These are phyloP conservation scores for Psettodes erumei DNA, from an alignment of 2,113 vertebrate species.

Conservation along the genomic window DNA sequence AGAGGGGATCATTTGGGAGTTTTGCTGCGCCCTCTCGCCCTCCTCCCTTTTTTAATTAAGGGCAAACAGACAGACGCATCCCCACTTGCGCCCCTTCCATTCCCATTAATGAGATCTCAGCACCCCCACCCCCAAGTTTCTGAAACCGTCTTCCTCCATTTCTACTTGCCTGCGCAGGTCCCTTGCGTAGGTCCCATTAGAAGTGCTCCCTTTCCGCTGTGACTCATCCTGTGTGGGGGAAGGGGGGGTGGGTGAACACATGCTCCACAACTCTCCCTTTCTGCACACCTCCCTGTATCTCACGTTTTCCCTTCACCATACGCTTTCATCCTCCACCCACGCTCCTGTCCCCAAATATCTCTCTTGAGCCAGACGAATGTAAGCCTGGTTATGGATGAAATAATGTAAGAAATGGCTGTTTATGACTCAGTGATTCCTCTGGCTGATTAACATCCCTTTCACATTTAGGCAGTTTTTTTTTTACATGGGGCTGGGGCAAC, in stretches of 20 bases:
- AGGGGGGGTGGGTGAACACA: constrained; percentile 34
- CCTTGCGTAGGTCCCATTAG: constrained; percentile 47
- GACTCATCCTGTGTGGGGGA: constrained; percentile 29
- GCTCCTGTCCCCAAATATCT: constrained; percentile 54
- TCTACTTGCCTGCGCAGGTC: constrained; percentile 43
- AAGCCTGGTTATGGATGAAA: constrained; percentile 53
- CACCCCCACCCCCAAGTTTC: constrained; percentile 57
- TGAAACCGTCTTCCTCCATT: constrained; percentile 62
- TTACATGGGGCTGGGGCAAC: constrained; percentile 23
- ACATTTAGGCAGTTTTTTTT: constrained; percentile 43
- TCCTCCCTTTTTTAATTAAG: constrained; percentile 65
- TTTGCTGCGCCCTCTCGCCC: constrained; percentile 30
- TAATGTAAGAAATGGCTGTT: constrained; percentile 17
- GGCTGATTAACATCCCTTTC: constrained; percentile 35
- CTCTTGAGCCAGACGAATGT: constrained; percentile 59
- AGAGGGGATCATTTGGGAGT: constrained; percentile 62
- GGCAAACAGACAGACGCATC: constrained; percentile 45
- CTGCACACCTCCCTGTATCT: constrained; percentile 26
- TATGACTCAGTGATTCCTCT: constrained; percentile 60
- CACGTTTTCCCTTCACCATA: constrained; percentile 35
- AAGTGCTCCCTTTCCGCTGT: constrained; percentile 51
- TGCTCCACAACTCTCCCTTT: constrained; percentile 35
- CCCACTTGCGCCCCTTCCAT: constrained; percentile 48
- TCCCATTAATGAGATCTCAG: constrained; percentile 70
- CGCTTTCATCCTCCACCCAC: constrained; percentile 48